Conservation (phyloP, 2,113 vertebrate species). For the Alouatta palliata region DNA sequence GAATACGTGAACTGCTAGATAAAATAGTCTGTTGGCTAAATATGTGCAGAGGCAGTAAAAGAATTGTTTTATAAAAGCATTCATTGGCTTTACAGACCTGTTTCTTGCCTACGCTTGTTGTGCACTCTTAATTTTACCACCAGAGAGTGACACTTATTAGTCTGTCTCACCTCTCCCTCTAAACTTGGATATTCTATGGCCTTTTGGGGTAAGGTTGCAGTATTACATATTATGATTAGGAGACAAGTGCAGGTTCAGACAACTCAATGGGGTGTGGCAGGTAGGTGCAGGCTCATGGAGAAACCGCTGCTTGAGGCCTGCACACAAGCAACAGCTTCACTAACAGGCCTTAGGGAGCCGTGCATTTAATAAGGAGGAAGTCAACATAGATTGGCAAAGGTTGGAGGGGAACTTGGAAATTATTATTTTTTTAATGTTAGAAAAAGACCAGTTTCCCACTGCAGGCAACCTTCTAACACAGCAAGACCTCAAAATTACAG, state of each 20-base stretch:
- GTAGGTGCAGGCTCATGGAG: background rate
- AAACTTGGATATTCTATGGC: background rate
- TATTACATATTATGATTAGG: background rate
- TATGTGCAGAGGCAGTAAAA: background rate
- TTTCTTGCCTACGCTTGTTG: background rate
- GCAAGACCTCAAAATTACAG: background rate
- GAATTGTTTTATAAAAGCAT: background rate
- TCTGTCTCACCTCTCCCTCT: background rate
- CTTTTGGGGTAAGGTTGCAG: background rate
- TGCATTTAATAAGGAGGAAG: background rate
- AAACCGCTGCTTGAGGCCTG: background rate
- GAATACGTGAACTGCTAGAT: background rate
- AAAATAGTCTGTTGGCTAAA: background rate
- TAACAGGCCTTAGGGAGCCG: background rate
- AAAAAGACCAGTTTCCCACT: background rate
- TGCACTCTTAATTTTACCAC: background rate
- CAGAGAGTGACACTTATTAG: background rate
- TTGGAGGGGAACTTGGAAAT: background rate
- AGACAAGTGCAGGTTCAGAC: background rate
- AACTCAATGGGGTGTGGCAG: background rate
- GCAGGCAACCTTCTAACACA: background rate
- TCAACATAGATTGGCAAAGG: background rate
- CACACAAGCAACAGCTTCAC: background rate
- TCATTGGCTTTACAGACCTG: background rate
- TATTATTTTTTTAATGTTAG: background rate